Percentiles rank a stretch among this genome's conserved stretches.
These are phyloP conservation scores for Helobdella robusta DNA, from an alignment of 2,888 invertebrate genomes.

Conservation along the genomic window DNA sequence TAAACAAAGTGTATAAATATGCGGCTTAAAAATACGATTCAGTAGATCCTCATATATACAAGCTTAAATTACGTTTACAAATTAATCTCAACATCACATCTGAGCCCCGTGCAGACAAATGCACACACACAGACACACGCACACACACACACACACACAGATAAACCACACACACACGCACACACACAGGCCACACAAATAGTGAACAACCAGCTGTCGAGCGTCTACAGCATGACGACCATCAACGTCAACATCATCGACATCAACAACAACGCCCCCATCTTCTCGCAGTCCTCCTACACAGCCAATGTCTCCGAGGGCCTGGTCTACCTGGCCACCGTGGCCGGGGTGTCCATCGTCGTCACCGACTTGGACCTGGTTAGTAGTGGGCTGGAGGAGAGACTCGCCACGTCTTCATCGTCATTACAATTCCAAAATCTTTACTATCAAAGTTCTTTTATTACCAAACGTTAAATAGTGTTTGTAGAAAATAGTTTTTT, in stretches of 20 bases:
- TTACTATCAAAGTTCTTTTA: no score
- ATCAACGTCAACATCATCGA: constrained; percentile 24
- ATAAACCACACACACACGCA: no score
- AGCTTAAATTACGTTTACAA: no score
- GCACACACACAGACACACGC: no score
- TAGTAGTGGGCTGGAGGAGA: background rate
- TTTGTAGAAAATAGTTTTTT: no score
- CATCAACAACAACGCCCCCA: constrained; percentile 27
- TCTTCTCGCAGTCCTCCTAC: constrained; percentile 13
- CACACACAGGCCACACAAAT: constrained; percentile 21
- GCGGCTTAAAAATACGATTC: no score
- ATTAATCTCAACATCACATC: no score
- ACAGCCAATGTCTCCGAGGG: constrained; percentile 19
- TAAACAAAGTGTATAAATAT: no score
- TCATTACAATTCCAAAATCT: no score
- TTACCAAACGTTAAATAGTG: no score
- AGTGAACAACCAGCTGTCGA: constrained; percentile 12
- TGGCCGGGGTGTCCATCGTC: constrained; percentile 23
- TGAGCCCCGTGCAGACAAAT: no score
- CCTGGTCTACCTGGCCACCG: constrained; percentile 19
- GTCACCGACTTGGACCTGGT: constrained; percentile 22
- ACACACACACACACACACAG: background rate
- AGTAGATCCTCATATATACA: no score
- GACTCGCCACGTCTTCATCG: background rate
- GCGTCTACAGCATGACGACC: background rate